phyloP scores from a whole-genome alignment of 2,797 vertebrate species.

The Pitangus sulphuratus region DNA sequence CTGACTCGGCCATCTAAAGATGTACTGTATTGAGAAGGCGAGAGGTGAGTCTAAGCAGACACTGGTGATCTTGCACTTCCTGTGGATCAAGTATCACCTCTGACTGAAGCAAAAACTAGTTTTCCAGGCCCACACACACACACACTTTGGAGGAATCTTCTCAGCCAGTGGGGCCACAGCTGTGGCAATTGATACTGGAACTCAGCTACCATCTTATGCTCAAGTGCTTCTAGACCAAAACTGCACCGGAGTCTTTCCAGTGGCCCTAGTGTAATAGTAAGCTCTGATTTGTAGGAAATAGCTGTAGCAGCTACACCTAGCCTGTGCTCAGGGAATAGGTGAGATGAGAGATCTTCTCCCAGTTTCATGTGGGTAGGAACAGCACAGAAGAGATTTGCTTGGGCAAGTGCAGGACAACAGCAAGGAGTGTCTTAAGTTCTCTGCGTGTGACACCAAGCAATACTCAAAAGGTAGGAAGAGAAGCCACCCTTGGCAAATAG shows the following conservation, averaged over 20 bases:
- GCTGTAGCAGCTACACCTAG: not conserved
- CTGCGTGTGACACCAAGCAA: fast-evolving
- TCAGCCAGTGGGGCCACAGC: not conserved
- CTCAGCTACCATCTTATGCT: not conserved
- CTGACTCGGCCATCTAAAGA: not conserved
- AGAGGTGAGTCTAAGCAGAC: not conserved
- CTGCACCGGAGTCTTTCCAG: not conserved
- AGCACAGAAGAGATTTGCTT: not conserved
- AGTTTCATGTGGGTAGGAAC: fast-evolving
- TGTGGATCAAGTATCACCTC: not conserved
- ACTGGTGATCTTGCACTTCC: not conserved
- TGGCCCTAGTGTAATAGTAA: not conserved
- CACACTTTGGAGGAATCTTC: not conserved
- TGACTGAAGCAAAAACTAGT: not conserved
- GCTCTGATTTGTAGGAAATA: not conserved
- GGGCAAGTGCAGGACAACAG: not conserved
- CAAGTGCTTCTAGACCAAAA: not conserved
- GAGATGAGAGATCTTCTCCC: not conserved
- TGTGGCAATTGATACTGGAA: not conserved
- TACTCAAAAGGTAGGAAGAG: not conserved
- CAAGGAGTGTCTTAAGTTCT: not conserved
- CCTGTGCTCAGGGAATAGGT: not conserved
- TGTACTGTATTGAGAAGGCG: not conserved
- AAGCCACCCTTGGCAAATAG: not conserved
- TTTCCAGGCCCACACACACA: not conserved